Evolutionary conservation across 2,888 invertebrate species (phyloP), one percentile per base, ranked within the genome.

Genomic region (Andricus quercusramuli): DNA sequence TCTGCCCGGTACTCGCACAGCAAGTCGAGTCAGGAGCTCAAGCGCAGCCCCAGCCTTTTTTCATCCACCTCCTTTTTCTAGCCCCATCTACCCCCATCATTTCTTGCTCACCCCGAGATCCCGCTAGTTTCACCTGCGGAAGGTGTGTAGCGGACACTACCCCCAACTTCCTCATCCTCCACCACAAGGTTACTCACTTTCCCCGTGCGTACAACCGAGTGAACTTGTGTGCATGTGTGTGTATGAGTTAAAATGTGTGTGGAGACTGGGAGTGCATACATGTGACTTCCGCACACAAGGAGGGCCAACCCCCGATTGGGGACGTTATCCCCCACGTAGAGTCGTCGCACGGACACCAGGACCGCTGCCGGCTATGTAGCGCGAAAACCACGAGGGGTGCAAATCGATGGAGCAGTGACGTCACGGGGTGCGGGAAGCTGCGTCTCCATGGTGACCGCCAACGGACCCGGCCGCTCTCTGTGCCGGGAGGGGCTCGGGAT

Each of bases 371-470:
- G 83, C 47, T 47, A 85, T 86, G 86, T 84, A 83, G 86, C 82
- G 86, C 85, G 86, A 86, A 86, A 89, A 86, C 87, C 86, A 85
- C 84, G 85, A 88, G 88, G 85, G 87, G 86, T 87, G 89, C 89
- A 89, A 90, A 92, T 92, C 92, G 92, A 92, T 92, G 91, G 90
- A 91, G 92, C 92, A 87, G 89, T 92, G 92, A 92, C 91, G 92
- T 92, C 92, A 92, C 91, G 87, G 89, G 89, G 91, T 87, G 89
- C 90, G 90, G 90, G 92, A 92, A 88, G 91, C 92, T 92, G 92
- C 90, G 92, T 92, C 88, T 86, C 91, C 91, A 92, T 92, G 92
- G 92, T 90, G 91, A 92, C 92, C 92, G 92, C 92, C 92, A 91
- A 92, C 91, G 90, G 89, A 90, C 92, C 91, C 92, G 83, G 85